Evolutionary conservation across 2,797 vertebrate genomes (phyloP).

Genomic region (Schizopygopsis pylzovi): DNA sequence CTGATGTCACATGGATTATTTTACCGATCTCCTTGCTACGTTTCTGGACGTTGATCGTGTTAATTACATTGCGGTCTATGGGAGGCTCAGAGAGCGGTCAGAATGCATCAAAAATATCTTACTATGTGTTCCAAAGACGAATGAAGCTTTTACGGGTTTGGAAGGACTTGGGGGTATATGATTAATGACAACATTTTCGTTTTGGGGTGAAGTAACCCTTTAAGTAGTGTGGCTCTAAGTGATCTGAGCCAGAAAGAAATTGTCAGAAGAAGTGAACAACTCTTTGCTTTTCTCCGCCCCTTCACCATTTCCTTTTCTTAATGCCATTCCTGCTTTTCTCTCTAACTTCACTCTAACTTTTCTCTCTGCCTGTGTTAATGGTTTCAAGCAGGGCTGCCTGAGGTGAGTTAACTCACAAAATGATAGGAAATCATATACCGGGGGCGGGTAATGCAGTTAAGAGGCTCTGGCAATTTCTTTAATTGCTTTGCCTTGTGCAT

Average conservation of each 20-base stretch:
- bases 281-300: not conserved
- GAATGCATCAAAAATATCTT: no score
- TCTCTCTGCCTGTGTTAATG: not conserved
- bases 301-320: not conserved
- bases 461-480: conserved; percentile 20
- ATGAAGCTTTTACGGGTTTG: no score
- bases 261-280: not conserved
- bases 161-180: no score
- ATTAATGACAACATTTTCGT: no score
- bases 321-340: conserved; percentile 1
- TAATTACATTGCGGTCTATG: no score
- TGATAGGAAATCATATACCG: conserved; percentile 32
- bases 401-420: conserved; percentile 38
- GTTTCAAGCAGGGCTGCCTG: conserved; percentile 25
- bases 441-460: conserved; percentile 7
- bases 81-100: no score
- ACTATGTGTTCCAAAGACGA: no score
- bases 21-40: no score
- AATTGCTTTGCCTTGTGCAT: conserved; percentile 18
- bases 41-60: no score
- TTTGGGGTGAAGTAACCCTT: no score
- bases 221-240: not conserved
- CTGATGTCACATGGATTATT: no score
- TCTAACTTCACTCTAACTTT: not conserved
- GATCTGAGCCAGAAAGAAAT: conserved; percentile 8